Base-by-base conservation (phyloP, 2,888 invertebrate genomes). In the Brachycybe producta region DNA sequence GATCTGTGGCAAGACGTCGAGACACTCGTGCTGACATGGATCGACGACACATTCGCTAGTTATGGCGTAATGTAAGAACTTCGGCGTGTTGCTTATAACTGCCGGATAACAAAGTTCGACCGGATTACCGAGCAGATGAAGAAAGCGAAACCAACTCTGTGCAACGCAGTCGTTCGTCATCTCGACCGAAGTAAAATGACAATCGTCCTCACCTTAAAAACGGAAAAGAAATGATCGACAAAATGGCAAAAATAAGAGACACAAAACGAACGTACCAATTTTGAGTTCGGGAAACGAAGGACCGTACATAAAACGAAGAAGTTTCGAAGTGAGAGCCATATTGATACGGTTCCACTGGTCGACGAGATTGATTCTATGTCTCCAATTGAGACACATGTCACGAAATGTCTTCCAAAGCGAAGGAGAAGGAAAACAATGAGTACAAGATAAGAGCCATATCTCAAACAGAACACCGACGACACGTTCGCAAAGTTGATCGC, bases 281-380 rank as follows among this genome's bases (percentile, higher is more conserved):
- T 61, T 61, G 19, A 69, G 61, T 54, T 64, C 62, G 2, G 68
- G 69, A 54, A 64, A 69, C 36, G 62, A 57, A 2, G 63, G 61
- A 0, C 91, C 92, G 69, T 91, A 92, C 78, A 91, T 85, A 63
- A 90, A 84, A 55, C 77, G 63, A 19, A 94, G 71, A 44, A 94
- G 73, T 38, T 83, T 73, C 1, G 87, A 82, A 0, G 92, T 92
- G 52, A 95, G 74, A 1, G 85, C 84, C 43, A 91, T 74, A 67
- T 90, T 92, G 28, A 91, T 86, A 55, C 90, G 78, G 69, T 90
- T 85, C 94, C 94, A 94, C 64, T 95, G 94, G 65, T 87, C 85
- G 24, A 94, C 79, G 5, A 97, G 75, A 30, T 91, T 87, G 53
- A 87, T 78, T 54, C 94, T 80, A 72, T 97, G 95, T 11, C 95